Evolutionary conservation across 2,888 invertebrate genomes (phyloP), one percentile per base, ranked within the genome.

Genomic region (Hirtodrosophila trivittata): DNA sequence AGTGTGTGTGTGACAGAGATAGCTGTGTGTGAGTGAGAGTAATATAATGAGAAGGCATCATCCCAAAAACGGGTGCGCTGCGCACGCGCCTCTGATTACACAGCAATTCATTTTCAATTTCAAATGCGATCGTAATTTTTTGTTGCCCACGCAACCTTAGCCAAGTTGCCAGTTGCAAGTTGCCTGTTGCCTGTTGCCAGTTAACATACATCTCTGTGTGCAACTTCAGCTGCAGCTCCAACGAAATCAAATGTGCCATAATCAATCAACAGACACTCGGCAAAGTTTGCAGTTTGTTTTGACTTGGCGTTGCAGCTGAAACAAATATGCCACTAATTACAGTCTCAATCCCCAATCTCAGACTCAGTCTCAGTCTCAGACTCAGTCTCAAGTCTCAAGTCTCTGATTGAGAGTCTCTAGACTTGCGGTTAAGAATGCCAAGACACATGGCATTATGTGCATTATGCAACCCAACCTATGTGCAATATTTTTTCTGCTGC

Each of bases 311-410:
- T 71, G 75, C 75, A 74, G 81, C 82, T 82, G 87, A 74, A 87
- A 87, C 82, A 87, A 82, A 82, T 82, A 82, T 86, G 82, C 85
- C 85, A 86, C 87, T 87, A 82, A 82, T 82, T 87, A 86, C 85
- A 74, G 75, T 46, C 47, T 54, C 66, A 60, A 42, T 50, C 57
- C 46, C n/a, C 21, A 54, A 58, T 37, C 63, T 8, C 35, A 50
- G 41, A 39, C 30, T 5, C 16, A 30, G 37, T 49, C 37, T 21
- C 30, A 26, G 47, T 56, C 41, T 3, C 9, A 33, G 49, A 43
- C 51, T 16, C 57, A 46, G 33, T 51, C 39, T 46, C 41, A 28
- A 35, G 47, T 56, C 41, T 3, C n/a, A 4, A 41, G 49, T 50
- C 51, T 16, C 57, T 37, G 62, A 33, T 21, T 49, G 56, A 35